Conservation (phyloP, 2,888 invertebrate genomes). For the Sisyra terminalis region DNA sequence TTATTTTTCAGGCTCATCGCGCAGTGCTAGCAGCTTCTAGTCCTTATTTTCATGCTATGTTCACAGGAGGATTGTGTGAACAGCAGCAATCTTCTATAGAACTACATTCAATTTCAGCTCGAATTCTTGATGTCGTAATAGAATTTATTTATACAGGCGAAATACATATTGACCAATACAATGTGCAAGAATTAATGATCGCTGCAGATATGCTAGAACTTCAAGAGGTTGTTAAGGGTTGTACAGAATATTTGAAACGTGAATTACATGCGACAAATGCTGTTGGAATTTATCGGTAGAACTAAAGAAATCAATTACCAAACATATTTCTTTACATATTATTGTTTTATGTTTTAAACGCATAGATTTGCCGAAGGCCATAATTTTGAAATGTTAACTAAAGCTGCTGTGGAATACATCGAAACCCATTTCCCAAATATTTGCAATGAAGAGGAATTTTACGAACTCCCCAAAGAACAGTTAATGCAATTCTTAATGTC, state of each 20-base stretch:
- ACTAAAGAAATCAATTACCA: neutral
- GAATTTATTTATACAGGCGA: conserved; percentile 70
- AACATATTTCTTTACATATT: too few relatives aligned
- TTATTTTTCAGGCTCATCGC: conserved; percentile 52
- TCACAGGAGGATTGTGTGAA: conserved; percentile 70
- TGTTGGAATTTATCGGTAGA: conserved; percentile 65
- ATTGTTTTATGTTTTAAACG: too few relatives aligned
- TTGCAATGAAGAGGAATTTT: conserved; percentile 65
- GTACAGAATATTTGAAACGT: conserved; percentile 68
- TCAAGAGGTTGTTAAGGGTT: conserved; percentile 65
- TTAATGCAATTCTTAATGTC: conserved; percentile 64
- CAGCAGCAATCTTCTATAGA: conserved; percentile 66
- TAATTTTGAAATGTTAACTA: conserved; percentile 60
- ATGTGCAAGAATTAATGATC: conserved; percentile 76
- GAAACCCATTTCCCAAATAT: conserved; percentile 74
- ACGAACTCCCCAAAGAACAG: conserved; percentile 63
- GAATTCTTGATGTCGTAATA: conserved; percentile 58
- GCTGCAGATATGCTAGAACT: conserved; percentile 87
- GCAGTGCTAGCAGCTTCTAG: conserved; percentile 77
- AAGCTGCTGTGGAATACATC: conserved; percentile 64
- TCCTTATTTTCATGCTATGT: conserved; percentile 90
- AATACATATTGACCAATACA: conserved; percentile 52
- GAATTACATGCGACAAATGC: conserved; percentile 79
- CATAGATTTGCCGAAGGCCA: conserved; percentile 79
- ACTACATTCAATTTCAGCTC: conserved; percentile 58